Percentiles rank a stretch among this genome's conserved stretches.
phyloP scores from a whole-genome alignment of 2,113 vertebrate genomes.

The human (Homo sapiens) region DNA sequence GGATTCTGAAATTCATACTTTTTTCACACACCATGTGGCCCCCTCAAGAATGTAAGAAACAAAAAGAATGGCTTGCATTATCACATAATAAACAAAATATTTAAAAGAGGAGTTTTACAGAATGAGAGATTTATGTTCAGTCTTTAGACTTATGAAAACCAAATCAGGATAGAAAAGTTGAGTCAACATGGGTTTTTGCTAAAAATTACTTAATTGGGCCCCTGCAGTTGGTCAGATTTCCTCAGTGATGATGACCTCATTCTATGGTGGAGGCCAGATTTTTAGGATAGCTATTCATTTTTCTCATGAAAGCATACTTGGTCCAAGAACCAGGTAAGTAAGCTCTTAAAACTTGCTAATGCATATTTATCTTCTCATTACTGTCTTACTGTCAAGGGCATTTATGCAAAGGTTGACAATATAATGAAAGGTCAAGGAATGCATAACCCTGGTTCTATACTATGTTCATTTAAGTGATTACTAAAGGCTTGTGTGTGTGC shows the following conservation, averaged over 20 bases:
- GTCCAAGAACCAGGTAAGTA: not conserved
- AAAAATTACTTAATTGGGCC: not conserved
- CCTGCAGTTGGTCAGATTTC: not conserved
- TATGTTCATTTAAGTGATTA: not conserved
- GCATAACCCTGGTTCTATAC: not conserved
- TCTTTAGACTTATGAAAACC: not conserved
- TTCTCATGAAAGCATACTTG: not conserved
- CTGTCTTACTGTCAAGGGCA: not conserved
- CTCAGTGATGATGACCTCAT: not conserved
- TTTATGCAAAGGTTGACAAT: not conserved
- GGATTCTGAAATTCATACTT: not conserved
- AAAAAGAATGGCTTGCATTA: not conserved
- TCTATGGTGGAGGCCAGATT: not conserved
- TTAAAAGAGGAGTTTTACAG: not conserved
- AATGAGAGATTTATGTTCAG: not conserved
- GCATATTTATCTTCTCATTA: not conserved
- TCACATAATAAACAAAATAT: not conserved
- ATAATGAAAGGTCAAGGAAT: not conserved
- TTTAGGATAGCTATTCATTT: not conserved
- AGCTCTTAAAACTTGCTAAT: not conserved
- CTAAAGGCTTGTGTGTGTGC: not conserved
- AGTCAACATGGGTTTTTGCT: not conserved
- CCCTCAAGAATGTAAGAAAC: not conserved
- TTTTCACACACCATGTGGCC: not conserved
- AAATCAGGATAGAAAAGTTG: not conserved